Conservation (phyloP, 1,140 invertebrate species). For the Heliconius melpomene region DNA sequence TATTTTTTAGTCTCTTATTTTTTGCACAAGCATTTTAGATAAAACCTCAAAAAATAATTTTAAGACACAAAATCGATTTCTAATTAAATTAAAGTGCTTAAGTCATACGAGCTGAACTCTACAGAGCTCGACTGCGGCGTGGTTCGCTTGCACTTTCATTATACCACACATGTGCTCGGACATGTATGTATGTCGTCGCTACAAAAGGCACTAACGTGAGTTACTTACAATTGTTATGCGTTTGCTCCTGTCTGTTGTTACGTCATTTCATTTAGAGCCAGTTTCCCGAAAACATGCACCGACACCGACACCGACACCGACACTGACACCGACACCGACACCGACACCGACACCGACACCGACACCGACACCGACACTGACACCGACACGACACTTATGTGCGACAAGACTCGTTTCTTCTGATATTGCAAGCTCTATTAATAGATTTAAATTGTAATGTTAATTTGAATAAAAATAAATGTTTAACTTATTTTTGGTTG, state of each 20-base stretch:
- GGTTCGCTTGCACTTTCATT: constrained; percentile 2
- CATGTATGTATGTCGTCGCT: too few relatives aligned
- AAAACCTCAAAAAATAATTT: too few relatives aligned
- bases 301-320: background rate
- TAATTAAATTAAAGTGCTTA: too few relatives aligned
- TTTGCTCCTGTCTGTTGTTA: background rate
- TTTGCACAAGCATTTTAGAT: background rate
- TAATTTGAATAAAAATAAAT: too few relatives aligned
- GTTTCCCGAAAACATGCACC: background rate
- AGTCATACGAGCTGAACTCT: background rate
- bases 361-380: background rate
- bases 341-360: background rate
- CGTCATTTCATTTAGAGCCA: background rate
- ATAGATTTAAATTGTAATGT: too few relatives aligned
- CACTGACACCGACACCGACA: background rate
- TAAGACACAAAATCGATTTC: too few relatives aligned
- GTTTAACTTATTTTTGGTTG: too few relatives aligned
- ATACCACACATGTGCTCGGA: background rate
- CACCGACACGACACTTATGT: background rate
- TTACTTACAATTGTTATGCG: background rate
- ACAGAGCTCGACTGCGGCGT: background rate
- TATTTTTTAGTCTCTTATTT: background rate
- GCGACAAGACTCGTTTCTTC: background rate
- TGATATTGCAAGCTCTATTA: background rate
- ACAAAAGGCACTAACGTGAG: background rate